A percentile compares a stretch with the other conserved stretches of the same genome.
phyloP scores from a whole-genome alignment of 2,797 vertebrate species.

The Periparus ater region DNA sequence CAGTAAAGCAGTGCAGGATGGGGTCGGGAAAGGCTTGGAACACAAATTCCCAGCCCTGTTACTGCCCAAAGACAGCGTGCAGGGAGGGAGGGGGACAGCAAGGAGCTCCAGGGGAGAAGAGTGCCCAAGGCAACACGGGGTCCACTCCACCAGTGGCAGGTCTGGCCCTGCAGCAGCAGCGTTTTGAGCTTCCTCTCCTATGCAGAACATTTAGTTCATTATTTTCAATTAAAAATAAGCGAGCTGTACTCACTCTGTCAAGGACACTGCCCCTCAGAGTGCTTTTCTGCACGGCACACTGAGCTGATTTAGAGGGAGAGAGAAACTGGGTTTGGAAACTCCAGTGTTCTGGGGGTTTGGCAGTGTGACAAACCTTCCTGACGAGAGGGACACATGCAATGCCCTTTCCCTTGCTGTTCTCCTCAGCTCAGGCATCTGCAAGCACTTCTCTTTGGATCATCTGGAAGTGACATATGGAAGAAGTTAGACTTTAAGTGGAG shows the following conservation, averaged over 20 bases:
- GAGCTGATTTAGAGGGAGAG: background rate
- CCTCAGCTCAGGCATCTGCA: background rate
- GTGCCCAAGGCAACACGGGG: fast-evolving
- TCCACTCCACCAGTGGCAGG: background rate
- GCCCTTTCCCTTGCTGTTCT: background rate
- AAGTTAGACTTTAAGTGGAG: background rate
- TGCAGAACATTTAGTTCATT: background rate
- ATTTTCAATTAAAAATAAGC: background rate
- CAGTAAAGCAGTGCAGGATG: background rate
- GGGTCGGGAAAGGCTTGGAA: background rate
- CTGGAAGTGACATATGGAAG: background rate
- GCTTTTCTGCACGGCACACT: background rate
- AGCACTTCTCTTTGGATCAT: background rate
- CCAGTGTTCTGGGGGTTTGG: background rate
- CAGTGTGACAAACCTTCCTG: background rate
- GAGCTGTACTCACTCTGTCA: background rate
- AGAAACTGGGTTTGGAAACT: background rate
- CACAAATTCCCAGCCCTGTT: background rate
- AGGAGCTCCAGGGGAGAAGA: background rate
- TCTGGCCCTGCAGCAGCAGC: background rate
- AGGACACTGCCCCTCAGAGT: background rate
- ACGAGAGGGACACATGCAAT: background rate
- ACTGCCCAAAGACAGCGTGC: fast-evolving
- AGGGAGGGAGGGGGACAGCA: background rate
- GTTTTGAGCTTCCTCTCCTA: background rate